Conservation (phyloP, 2,888 invertebrate genomes). For the Drosophila trichaetosa region DNA sequence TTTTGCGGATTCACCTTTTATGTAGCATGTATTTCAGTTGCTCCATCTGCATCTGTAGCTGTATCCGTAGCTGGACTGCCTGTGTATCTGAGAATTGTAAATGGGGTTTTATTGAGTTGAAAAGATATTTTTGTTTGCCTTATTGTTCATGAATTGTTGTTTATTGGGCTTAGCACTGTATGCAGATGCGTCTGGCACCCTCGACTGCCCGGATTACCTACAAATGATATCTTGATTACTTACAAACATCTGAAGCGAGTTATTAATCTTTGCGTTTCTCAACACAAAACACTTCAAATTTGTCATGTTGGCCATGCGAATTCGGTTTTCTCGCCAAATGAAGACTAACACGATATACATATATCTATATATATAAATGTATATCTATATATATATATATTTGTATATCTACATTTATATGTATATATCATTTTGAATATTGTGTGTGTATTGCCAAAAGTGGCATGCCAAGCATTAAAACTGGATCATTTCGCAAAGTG, state of each 20-base stretch:
- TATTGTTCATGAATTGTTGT: conserved; percentile 67
- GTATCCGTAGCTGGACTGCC: conserved; percentile 17
- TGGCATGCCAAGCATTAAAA: not conserved
- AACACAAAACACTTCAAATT: not conserved
- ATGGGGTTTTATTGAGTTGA: conserved; percentile 70
- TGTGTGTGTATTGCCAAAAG: not conserved
- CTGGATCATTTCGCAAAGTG: not conserved
- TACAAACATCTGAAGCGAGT: conserved; percentile 8
- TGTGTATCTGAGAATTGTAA: conserved; percentile 47
- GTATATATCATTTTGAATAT: not conserved
- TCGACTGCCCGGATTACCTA: conserved; percentile 9
- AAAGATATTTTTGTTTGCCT: conserved; percentile 68
- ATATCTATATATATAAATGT: not conserved
- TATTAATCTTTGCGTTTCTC: not conserved
- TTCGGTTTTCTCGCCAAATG: not conserved
- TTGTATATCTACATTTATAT: not conserved
- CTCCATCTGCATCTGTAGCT: conserved; percentile 11
- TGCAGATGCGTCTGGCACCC: not conserved
- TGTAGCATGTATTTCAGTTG: conserved; percentile 10
- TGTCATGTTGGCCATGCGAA: not conserved
- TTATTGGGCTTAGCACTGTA: conserved; percentile 45
- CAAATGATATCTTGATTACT: not conserved
- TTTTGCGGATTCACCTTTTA: conserved; percentile 53
- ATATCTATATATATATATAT: not conserved
- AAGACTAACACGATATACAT: not conserved